These are phyloP conservation scores for Lapara coniferarum DNA, from an alignment of 2,888 invertebrate species.

Conservation along the genomic window DNA sequence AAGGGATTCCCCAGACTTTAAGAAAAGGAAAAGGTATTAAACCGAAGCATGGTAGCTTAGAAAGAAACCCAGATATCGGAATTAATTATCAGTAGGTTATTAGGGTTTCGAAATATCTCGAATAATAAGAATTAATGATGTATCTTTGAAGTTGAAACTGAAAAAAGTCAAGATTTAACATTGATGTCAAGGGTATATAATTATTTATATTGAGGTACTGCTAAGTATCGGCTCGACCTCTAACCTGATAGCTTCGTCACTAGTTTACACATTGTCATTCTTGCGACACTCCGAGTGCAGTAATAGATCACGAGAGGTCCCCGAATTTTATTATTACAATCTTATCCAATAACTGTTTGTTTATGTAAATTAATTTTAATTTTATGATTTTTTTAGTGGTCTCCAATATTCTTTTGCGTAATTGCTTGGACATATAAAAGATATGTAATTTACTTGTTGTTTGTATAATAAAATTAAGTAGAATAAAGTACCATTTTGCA, in stretches of 20 bases:
- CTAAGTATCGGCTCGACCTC: constrained; percentile 30
- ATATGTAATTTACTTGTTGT: too few relatives aligned
- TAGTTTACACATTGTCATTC: constrained; percentile 28
- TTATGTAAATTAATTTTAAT: background rate
- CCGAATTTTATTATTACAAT: constrained; percentile 11
- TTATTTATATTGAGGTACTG: too few relatives aligned
- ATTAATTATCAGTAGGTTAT: too few relatives aligned
- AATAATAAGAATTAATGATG: too few relatives aligned
- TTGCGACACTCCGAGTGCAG: constrained; percentile 34
- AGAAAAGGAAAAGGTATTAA: too few relatives aligned
- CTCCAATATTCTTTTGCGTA: background rate
- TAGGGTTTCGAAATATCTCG: too few relatives aligned
- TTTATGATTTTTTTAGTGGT: background rate
- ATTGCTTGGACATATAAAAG: background rate
- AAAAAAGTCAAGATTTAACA: constrained; percentile 4
- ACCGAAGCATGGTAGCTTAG: too few relatives aligned
- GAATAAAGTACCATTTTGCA: too few relatives aligned
- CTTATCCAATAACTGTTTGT: constrained; percentile 5
- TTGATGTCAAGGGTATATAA: constrained; percentile 26
- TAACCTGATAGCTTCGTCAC: constrained; percentile 20
- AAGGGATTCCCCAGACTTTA: too few relatives aligned
- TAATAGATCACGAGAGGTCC: constrained; percentile 17
- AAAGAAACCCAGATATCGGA: too few relatives aligned
- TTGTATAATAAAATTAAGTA: too few relatives aligned
- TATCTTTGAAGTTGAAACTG: background rate